Base-by-base conservation (phyloP, 2,888 invertebrate species). In the Byasa hedistus region DNA sequence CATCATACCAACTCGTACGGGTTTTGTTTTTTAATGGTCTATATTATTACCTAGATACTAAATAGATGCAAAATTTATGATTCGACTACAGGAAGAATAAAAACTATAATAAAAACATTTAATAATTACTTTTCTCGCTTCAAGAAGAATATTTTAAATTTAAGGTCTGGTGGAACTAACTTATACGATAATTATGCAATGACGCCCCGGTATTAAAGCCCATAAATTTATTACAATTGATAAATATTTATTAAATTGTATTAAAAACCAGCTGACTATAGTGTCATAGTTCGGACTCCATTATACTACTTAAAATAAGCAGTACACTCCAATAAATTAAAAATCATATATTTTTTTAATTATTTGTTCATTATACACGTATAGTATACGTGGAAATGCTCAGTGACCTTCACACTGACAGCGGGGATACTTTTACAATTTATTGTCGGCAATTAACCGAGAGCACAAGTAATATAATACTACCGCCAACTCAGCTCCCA, bases 381-480 rank as follows among this genome's bases (percentile, higher is more conserved):
- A n/a, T 48, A 5, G 7, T 48, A 48, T n/a, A 48, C 48, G n/a
- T n/a, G 5, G n/a, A 22, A 63, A 58, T 55, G 62, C 27, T 64
- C 60, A 66, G 61, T 66, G 68, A 70, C 75, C 73, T 74, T 72
- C 69, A 69, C 66, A 66, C 56, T 64, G 63, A 57, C 68, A 62
- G 23, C 54, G 23, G 71, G 72, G 72, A 71, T 75, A 70, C 70
- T 69, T 73, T 74, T 76, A 73, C 77, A 74, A 72, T 76, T 77
- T 73, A 76, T 74, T 74, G 69, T 68, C 71, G 69, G 69, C 65
- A 75, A 75, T 73, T 71, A 72, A 68, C 62, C 62, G 65, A 68
- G 70, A 71, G 68, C 69, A 71, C 67, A 55, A 59, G 75, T 71
- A 72, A 75, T 66, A 66, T 48, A 68, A 72, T 69, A 72, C 62